Percentiles rank a stretch among this genome's conserved stretches.
Evolutionary conservation across 2,888 invertebrate genomes (phyloP).

Genomic region (Agrotis segetum): DNA sequence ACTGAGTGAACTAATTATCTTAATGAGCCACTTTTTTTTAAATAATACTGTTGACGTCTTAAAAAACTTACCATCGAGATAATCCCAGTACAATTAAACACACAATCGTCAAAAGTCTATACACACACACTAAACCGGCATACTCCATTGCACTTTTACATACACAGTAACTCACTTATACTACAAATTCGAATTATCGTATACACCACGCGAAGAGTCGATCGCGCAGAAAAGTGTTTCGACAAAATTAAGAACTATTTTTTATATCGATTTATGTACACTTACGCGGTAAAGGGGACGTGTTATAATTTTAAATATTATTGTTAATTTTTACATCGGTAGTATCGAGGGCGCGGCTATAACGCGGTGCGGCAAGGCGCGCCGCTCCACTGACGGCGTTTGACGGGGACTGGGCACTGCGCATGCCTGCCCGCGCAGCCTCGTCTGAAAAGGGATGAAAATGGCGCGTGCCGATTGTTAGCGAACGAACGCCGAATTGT

Average conservation of each 20-base stretch:
- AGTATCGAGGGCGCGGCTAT: constrained; percentile 76
- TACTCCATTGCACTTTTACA: constrained; percentile 74
- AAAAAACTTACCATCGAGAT: constrained; percentile 78
- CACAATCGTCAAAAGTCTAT: constrained; percentile 71
- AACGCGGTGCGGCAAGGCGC: constrained; percentile 80
- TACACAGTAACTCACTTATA: constrained; percentile 72
- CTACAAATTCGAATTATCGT: constrained; percentile 67
- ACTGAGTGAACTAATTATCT: constrained; percentile 24
- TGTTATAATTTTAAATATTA: constrained; percentile 62
- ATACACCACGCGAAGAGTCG: constrained; percentile 68
- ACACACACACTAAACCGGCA: constrained; percentile 76
- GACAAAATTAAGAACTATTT: constrained; percentile 42
- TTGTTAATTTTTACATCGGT: constrained; percentile 66
- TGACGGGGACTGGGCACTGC: constrained; percentile 79
- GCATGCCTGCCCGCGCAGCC: constrained; percentile 87
- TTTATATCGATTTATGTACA: constrained; percentile 49
- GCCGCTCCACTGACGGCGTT: constrained; percentile 82
- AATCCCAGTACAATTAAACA: constrained; percentile 75
- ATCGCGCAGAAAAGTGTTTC: constrained; percentile 60
- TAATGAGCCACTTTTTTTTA: constrained; percentile 1
- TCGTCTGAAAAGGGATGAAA: constrained; percentile 77
- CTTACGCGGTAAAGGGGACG: constrained; percentile 51
- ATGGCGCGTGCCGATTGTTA: constrained; percentile 77
- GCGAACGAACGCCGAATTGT: constrained; percentile 73
- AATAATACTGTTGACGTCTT: not conserved